A percentile compares a stretch with the other conserved stretches of the same genome.
These are phyloP conservation scores for Aphrocallistes beatrix DNA, from an alignment of 37 sponge, comb jelly and placozoan genomes.

Conservation along the genomic window DNA sequence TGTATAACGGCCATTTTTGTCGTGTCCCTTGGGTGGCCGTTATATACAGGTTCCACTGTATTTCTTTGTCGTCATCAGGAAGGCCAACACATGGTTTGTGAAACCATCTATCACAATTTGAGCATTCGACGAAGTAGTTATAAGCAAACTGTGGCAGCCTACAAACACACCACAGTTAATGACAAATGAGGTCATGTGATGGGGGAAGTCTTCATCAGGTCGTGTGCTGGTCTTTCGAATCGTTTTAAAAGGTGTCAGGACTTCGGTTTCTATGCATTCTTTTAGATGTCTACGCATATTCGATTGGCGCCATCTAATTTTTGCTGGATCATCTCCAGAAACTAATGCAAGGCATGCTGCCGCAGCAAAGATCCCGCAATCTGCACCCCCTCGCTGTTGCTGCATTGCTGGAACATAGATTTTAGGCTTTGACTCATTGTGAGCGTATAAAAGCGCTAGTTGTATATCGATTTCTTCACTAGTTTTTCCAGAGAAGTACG, in stretches of 20 bases:
- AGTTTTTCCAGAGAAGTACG: neutral
- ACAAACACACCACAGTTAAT: too few species aligned
- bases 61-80: too few species aligned
- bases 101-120: too few species aligned
- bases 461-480: neutral
- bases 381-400: conserved; percentile 11
- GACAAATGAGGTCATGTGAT: neutral
- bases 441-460: neutral
- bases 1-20: too few species aligned
- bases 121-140: too few species aligned
- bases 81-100: too few species aligned
- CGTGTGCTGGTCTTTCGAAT: neutral
- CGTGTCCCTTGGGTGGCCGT: too few species aligned
- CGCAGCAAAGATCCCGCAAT: neutral
- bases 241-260: neutral
- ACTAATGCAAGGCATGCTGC: neutral
- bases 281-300: neutral
- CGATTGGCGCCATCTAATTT: neutral
- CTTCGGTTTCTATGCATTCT: neutral
- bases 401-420: neutral
- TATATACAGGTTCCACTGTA: too few species aligned
- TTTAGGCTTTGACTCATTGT: neutral
- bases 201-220: neutral
- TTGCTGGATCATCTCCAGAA: conserved; percentile 6
- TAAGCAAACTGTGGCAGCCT: too few species aligned